A percentile compares a stretch with the other conserved stretches of the same genome.
Conservation (phyloP, 2,888 invertebrate species). For the Lacanobia oleracea region DNA sequence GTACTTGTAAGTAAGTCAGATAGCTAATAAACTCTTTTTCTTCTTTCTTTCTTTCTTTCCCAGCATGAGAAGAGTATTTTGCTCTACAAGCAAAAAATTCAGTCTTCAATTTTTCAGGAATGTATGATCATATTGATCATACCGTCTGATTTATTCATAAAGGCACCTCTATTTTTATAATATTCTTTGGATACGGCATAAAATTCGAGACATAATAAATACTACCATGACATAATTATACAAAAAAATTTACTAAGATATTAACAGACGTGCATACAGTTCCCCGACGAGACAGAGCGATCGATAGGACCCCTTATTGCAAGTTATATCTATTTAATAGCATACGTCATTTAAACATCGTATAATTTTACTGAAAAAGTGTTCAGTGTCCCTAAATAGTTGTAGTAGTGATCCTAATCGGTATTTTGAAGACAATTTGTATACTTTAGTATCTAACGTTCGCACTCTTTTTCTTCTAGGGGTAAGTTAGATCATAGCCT, state of each 20-base stretch:
- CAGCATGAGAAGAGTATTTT: not conserved
- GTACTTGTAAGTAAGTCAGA: too few species aligned
- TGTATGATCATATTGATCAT: not conserved
- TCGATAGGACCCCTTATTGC: too few species aligned
- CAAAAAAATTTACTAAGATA: too few species aligned
- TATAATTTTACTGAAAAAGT: not conserved
- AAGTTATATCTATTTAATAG: too few species aligned
- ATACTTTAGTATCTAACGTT: not conserved
- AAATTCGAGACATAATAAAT: not conserved
- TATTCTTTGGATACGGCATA: constrained; percentile 9
- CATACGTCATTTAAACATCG: too few species aligned
- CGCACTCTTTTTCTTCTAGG: constrained; percentile 8
- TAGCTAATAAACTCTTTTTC: too few species aligned
- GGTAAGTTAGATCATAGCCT: not conserved
- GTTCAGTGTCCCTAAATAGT: not conserved
- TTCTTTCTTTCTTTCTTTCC: not conserved
- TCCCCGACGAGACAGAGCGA: not conserved
- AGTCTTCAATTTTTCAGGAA: not conserved
- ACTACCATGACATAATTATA: not conserved
- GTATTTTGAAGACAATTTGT: not conserved
- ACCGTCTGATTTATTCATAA: not conserved
- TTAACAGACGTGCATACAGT: constrained; percentile 16
- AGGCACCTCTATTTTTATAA: constrained; percentile 24
- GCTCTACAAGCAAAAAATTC: not conserved
- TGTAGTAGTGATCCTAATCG: not conserved